Base-by-base conservation (phyloP, 1,140 invertebrate species). In the Diprion similis region DNA sequence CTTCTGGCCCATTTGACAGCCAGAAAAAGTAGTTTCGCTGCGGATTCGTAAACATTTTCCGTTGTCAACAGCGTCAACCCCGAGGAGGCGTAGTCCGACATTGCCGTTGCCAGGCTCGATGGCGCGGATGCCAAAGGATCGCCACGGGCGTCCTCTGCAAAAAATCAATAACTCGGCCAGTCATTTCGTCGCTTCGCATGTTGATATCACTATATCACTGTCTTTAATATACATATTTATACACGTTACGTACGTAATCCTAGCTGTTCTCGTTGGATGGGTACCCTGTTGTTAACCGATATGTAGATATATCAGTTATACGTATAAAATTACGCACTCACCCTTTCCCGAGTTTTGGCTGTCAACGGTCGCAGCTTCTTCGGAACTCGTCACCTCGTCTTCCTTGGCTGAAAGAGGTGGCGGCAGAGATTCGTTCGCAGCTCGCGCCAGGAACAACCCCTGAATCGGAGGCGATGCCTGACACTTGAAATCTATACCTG, bases 1-100 rank as follows among this genome's bases (percentile, higher is more conserved):
- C 91, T 92, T 76, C 92, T 89, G 0, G 94, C 91, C 93, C 95
- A 95, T 81, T 94, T 93, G 7, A 96, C 91, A 0, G 92, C 90
- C 1, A 94, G 83, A 79, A 94, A 93, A 10, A 97, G 85, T n/a
- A 96, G 82, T 81, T 94, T 94, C 1, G 94, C 93, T 2, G 94
- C 92, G 2, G 92, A 92, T 81, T 95, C 93, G 80, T 94, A 93
- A 13, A 93, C 85, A 73, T 90, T 91, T 78, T 95, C 93, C 51
- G 86, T 84, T 11, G 89, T 88, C 75, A 89, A 84, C 24, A 90
- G 80, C 46, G 84, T 86, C 59, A 85, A 83, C 68, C 76, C 74
- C 46, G 82, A 78, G 66, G 81, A 73, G 51, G 78, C 73, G 71
- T 84, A 83, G 18, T 88, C 86, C 10, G 84, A 66, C 13, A 81